Percentiles rank a stretch among this genome's conserved stretches.
Evolutionary conservation across 2,888 invertebrate species (phyloP).

Genomic region (Hypolimnas misippus): DNA sequence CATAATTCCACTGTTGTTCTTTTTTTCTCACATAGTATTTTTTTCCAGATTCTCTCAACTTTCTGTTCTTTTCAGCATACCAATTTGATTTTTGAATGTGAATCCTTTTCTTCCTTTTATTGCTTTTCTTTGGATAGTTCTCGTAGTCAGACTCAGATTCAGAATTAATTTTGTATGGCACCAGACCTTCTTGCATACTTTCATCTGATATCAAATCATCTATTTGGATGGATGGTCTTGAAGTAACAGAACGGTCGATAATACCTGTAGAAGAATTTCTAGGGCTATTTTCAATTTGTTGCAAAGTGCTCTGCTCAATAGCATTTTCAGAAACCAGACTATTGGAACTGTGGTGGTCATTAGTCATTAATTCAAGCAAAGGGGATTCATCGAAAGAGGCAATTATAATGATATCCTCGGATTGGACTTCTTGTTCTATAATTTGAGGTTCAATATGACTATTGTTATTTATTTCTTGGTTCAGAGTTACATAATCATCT

Average conservation of each 20-base stretch:
- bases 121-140: background rate
- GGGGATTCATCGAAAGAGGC: constrained; percentile 3
- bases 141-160: background rate
- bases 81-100: background rate
- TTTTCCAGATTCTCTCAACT: background rate
- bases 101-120: background rate
- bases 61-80: background rate
- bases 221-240: background rate
- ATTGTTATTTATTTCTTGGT: no score
- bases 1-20: background rate
- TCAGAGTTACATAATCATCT: constrained; percentile 7
- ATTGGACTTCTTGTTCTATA: no score
- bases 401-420: constrained; percentile 8
- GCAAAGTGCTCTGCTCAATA: constrained; percentile 4
- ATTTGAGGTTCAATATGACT: constrained; percentile 3
- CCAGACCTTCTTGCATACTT: background rate
- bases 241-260: background rate
- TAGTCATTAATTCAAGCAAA: background rate
- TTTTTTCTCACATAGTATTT: background rate
- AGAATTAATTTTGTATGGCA: background rate
- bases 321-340: constrained; percentile 2
- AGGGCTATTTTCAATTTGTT: background rate
- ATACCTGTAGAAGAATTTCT: constrained; percentile 4
- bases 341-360: background rate
- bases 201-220: background rate